Conservation (phyloP, 64 coral and sea anemone species). For the Pocillopora damicornis region DNA sequence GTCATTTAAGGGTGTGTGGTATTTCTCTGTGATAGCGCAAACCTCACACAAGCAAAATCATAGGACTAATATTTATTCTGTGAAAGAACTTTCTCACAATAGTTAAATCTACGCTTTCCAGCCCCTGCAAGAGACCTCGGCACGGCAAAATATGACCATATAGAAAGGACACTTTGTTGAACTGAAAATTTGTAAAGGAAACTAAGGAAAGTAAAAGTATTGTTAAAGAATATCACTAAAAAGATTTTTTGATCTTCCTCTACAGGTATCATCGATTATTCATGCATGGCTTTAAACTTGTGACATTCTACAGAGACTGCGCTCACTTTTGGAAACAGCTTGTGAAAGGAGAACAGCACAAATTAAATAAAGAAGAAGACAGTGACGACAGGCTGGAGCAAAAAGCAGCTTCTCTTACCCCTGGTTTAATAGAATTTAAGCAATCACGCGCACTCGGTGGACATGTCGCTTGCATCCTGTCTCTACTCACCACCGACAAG, state of each 20-base stretch:
- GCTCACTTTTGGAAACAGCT: constrained; percentile 1
- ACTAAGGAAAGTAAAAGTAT: too few species aligned
- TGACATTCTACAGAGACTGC: not conserved
- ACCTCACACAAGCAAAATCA: too few species aligned
- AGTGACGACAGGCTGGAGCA: not conserved
- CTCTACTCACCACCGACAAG: constrained; percentile 4
- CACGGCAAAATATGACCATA: too few species aligned
- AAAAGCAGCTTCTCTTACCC: not conserved
- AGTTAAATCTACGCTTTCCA: too few species aligned
- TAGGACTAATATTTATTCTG: too few species aligned
- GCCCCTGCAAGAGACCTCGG: too few species aligned
- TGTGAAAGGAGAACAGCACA: not conserved
- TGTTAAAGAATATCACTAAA: not conserved
- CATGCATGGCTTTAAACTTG: constrained; percentile 15
- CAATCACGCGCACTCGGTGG: not conserved
- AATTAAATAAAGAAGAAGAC: not conserved
- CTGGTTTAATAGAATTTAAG: not conserved
- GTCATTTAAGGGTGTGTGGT: too few species aligned
- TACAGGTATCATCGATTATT: constrained; percentile 28
- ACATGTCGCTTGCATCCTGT: constrained; percentile 24
- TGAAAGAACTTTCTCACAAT: too few species aligned
- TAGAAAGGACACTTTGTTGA: too few species aligned
- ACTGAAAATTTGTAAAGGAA: too few species aligned
- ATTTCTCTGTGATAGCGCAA: too few species aligned
- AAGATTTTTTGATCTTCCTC: not conserved